Evolutionary conservation across 2,888 invertebrate species (phyloP).

Genomic region (Esperia sulphurella): DNA sequence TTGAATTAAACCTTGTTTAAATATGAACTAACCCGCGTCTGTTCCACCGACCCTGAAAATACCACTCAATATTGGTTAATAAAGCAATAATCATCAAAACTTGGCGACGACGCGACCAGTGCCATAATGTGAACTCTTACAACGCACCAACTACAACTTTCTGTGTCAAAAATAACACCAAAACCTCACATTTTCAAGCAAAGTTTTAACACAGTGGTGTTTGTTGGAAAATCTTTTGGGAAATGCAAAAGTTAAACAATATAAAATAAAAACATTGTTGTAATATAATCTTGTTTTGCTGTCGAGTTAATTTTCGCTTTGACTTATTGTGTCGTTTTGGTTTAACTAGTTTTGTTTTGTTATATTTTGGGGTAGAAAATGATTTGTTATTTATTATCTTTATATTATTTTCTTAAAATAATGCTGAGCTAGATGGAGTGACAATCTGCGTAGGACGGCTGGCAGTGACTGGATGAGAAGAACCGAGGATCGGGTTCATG

Average conservation of each 20-base stretch:
- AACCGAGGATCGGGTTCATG: no score
- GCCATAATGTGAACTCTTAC: conserved; percentile 44
- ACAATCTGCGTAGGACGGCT: no score
- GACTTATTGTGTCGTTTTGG: conserved; percentile 70
- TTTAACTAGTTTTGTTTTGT: conserved; percentile 52
- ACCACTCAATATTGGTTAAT: conserved; percentile 76
- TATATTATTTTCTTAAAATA: no score
- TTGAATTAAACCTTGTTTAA: no score
- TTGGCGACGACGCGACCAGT: conserved; percentile 51
- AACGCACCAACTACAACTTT: conserved; percentile 25
- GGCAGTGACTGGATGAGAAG: no score
- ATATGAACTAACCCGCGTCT: no score
- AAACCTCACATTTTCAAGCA: no score
- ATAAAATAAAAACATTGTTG: conserved; percentile 31
- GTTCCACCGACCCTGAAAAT: conserved; percentile 29
- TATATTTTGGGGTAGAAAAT: no score
- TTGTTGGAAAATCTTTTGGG: conserved; percentile 18
- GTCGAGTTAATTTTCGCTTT: conserved; percentile 40
- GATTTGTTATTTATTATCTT: no score
- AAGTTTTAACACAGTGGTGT: conserved; percentile 6
- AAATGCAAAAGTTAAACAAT: conserved; percentile 18
- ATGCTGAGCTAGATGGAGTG: no score
- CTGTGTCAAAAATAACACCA: conserved; percentile 2
- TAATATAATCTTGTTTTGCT: conserved; percentile 44
- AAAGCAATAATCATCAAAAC: conserved; percentile 76